Base-by-base conservation (phyloP, 2,113 vertebrate species). In the Anarrhichthys ocellatus region DNA sequence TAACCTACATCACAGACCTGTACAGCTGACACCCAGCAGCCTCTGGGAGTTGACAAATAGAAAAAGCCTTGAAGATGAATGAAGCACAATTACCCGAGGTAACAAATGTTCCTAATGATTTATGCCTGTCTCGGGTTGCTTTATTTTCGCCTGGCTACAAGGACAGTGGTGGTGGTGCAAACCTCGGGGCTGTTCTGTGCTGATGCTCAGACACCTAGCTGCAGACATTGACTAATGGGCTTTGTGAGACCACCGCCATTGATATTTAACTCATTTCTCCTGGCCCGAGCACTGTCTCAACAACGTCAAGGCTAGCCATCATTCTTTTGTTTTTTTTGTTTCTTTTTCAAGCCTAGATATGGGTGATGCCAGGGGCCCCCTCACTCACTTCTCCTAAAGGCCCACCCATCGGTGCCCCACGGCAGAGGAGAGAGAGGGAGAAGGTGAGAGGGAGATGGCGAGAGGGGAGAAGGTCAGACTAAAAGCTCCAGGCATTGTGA, bases 51-150 rank as follows among this genome's bases (percentile, higher is more conserved):
- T 94, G 91, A 95, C 91, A 94, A 94, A 95, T 93, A 91, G 86
- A 83, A 85, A 90, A 88, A 86, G 78, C 70, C 72, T 84, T 84
- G 81, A 95, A 95, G 94, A 95, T 93, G 89, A 93, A 95, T 95
- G 94, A 90, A 92, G 87, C 88, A 92, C 87, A 94, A 93, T 94
- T 93, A 93, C 87, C 84, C 59, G n/a, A 91, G 90, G 89, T 94
- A 94, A 94, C 92, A 94, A 94, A 94, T 93, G 92, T 92, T 92
- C 85, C 90, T 89, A 85, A 92, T 96, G 95, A 96, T 96, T 95
- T 95, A 96, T 95, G 92, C 89, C 75, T 81, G n/a, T 90, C 93
- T 96, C 91, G 9, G 74, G 93, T 96, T 95, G 93, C 94, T 94
- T 92, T 92, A 91, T 93, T 94, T 93, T 91, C 38, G 88, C 91